These are phyloP conservation scores for Origma solitaria DNA, from an alignment of 2,113 vertebrate species.

Conservation along the genomic window DNA sequence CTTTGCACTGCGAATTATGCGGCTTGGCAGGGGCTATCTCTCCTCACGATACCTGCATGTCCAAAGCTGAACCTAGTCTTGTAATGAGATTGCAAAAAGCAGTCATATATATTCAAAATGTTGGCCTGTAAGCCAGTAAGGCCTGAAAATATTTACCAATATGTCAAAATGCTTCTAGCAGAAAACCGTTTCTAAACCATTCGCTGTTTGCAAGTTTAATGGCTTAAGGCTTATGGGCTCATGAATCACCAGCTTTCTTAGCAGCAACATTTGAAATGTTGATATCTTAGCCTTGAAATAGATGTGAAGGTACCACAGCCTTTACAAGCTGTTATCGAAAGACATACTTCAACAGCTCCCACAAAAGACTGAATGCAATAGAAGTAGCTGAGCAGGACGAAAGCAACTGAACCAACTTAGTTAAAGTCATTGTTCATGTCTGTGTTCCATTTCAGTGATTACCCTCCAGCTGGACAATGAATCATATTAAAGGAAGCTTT, in stretches of 20 bases:
- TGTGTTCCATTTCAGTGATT: background rate
- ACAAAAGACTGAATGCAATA: constrained; percentile 21
- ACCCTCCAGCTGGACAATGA: constrained; percentile 2
- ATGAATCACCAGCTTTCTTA: constrained; percentile 59
- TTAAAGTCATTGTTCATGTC: constrained; percentile 53
- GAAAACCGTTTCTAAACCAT: constrained; percentile 51
- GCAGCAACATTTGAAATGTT: constrained; percentile 63
- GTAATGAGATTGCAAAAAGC: constrained; percentile 57
- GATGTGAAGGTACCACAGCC: constrained; percentile 58
- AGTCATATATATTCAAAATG: constrained; percentile 67
- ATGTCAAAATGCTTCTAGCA: constrained; percentile 62
- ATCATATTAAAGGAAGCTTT: constrained; percentile 20
- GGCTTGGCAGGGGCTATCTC: constrained; percentile 25
- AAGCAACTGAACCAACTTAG: constrained; percentile 30
- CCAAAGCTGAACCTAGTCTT: constrained; percentile 32
- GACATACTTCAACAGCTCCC: constrained; percentile 54
- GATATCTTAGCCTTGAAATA: constrained; percentile 67
- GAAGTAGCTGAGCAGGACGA: constrained; percentile 10
- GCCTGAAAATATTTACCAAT: constrained; percentile 65
- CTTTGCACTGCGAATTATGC: constrained; percentile 43
- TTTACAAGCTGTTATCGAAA: constrained; percentile 58
- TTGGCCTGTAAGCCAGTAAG: constrained; percentile 52
- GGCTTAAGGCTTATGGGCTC: constrained; percentile 57
- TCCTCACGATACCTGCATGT: constrained; percentile 4
- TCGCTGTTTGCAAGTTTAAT: constrained; percentile 64